Conservation (phyloP, 2,888 invertebrate species). For the Cactoblastis cactorum region DNA sequence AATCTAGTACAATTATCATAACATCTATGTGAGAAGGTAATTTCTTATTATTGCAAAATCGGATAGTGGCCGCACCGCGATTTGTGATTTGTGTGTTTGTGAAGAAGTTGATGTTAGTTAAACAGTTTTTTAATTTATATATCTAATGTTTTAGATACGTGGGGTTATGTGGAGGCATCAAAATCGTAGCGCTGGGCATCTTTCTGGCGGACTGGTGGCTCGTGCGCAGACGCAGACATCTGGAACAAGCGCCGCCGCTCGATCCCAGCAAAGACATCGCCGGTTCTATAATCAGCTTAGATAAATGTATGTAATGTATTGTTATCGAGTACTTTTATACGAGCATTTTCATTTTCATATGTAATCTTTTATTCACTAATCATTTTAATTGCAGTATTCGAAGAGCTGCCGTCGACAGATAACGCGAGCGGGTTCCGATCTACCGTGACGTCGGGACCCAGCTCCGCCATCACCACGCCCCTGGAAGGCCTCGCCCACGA, state of each 20-base stretch:
- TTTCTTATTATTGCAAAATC: no score
- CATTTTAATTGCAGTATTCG: conserved; percentile 82
- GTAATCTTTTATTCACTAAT: no score
- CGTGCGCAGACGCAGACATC: conserved; percentile 85
- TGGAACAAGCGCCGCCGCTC: conserved; percentile 79
- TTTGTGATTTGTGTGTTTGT: no score
- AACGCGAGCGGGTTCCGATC: conserved; percentile 72
- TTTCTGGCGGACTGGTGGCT: conserved; percentile 95
- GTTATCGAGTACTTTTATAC: no score
- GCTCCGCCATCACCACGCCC: conserved; percentile 62
- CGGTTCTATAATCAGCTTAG: conserved; percentile 91
- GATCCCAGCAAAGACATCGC: conserved; percentile 80
- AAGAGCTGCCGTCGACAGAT: conserved; percentile 82
- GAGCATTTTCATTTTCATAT: background rate
- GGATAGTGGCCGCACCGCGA: no score
- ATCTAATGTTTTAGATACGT: conserved; percentile 82
- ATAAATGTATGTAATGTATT: conserved; percentile 83
- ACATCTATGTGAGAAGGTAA: no score
- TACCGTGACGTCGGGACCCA: conserved; percentile 57
- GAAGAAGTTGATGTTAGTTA: no score
- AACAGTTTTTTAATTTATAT: conserved; percentile 2
- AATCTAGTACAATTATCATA: no score
- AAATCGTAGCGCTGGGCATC: conserved; percentile 90
- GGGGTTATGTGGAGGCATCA: conserved; percentile 93
- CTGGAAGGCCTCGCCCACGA: conserved; percentile 36